Evolutionary conservation across 2,113 vertebrate genomes (phyloP), one percentile per base, ranked within the genome.

Genomic region (Rousettus leschenaultii): DNA sequence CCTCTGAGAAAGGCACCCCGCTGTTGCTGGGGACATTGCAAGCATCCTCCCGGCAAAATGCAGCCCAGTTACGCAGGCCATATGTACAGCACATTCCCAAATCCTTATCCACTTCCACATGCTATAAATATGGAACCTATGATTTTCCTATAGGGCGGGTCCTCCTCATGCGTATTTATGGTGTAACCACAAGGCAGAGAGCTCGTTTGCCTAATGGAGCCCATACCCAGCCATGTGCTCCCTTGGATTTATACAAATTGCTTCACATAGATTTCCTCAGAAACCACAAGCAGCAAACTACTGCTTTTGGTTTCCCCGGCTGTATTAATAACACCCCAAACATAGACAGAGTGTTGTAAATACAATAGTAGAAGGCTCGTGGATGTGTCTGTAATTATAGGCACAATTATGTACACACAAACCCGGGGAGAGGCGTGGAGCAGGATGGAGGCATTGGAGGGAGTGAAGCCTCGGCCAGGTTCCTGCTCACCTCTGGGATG

Each of bases 281-380:
- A 96, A 97, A 94, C 95, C 97, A 95, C 96, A 97, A 95, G 82
- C 73, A 94, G 73, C 96, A 83, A 97, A 91, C 68, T 70, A 80
- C 94, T 93, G 93, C 88, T 90, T 96, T 95, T 33, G 87, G 61
- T 93, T 96, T 97, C 53, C 16, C 96, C 85, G 86, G 94, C 66
- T 97, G 53, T 51, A 88, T 89, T 95, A 96, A 84, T 86, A 93
- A 95, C 68, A 57, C 77, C 78, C 91, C 63, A 95, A 91, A 84
- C 48, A 21, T 1, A 92, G 95, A 55, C 63, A 55, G 7, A 22
- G 61, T 13, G 48, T 68, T 86, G 87, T 95, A 93, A 82, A 59
- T 83, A 61, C 48, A 71, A 11, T 19, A 35, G 61, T 86, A 5
- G 75, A 75, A 71, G 59, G 30, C 75, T 94, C 30, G 0, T 30